These are phyloP conservation scores for Clavelina lepadiformis DNA, from an alignment of 23 tunicate species.

Conservation along the genomic window DNA sequence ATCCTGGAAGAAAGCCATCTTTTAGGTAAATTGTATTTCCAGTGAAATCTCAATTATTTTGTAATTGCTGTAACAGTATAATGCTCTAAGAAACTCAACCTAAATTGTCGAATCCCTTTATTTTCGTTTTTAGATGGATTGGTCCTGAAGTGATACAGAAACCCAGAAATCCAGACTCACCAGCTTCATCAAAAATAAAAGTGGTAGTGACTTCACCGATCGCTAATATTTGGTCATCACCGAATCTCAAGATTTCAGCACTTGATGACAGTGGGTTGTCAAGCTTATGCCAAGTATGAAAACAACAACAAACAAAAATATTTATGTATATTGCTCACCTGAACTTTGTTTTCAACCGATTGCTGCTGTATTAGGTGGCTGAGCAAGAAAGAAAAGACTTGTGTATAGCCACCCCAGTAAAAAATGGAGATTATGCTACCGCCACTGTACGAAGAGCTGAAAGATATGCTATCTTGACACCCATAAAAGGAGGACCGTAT, in stretches of 20 bases:
- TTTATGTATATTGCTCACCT: background rate
- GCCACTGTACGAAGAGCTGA: slow-evolving; percentile 19
- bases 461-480: slow-evolving; percentile 11
- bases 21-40: slow-evolving; percentile 24
- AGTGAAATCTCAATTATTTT: background rate
- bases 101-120: background rate
- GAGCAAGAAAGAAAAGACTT: slow-evolving; percentile 52
- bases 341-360: background rate
- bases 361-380: slow-evolving; percentile 23
- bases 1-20: slow-evolving; percentile 40
- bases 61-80: background rate
- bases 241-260: slow-evolving; percentile 4
- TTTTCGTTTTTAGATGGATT: slow-evolving; percentile 34
- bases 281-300: slow-evolving; percentile 20
- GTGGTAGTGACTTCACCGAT: slow-evolving; percentile 15
- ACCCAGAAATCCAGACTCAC: background rate
- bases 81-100: background rate
- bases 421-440: slow-evolving; percentile 8
- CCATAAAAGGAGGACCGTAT: slow-evolving; percentile 6
- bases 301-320: background rate
- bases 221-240: slow-evolving; percentile 48
- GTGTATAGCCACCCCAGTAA: slow-evolving; percentile 39
- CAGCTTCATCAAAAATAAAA: background rate
- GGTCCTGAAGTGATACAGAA: slow-evolving; percentile 27
- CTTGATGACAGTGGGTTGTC: slow-evolving; percentile 27